Evolutionary conservation across 1,140 invertebrate genomes (phyloP), one percentile per base, ranked within the genome.

Genomic region (Pseudomyrmex gracilis): DNA sequence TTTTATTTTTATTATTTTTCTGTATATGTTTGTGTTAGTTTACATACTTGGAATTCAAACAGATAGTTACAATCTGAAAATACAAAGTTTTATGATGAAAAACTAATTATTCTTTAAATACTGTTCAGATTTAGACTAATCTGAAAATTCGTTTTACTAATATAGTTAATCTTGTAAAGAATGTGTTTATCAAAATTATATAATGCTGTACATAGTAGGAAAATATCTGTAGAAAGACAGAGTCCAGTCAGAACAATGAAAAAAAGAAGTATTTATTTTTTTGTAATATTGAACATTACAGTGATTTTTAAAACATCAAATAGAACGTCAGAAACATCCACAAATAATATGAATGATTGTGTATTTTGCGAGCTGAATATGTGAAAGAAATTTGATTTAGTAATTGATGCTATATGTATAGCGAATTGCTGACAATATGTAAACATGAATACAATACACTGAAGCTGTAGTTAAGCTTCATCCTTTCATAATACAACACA

Each of bases 261-360:
- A 68, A 66, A 66, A 77, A 68, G 51, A 67, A 67, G 12, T 57
- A 67, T 77, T 77, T 77, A 77, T 78, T 78, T 67, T 77, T 77
- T 20, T 13, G 68, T 57, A 9, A 47, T 78, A 77, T 77, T 45
- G 55, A 78, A 67, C 74, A 78, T 78, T 78, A 78, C 63, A 78
- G 47, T 15, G 34, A 78, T 78, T n/a, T n/a, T n/a, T 78, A 78
- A 78, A 78, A 78, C 63, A 68, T 78, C 51, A 78, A 64, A 74
- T 17, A 78, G 34, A n/a, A 55, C 47, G 74, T 24, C 20, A 9
- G 47, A 47, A 13, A 71, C 58, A 78, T 78, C 15, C 47, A 57
- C 22, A 57, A 77, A 74, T 58, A 74, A 78, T 77, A 77, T 57
- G 4, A 67, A 67, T n/a, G 13, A 57, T 68, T 34, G 53, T 77